A percentile compares a stretch with the other conserved stretches of the same genome.
These are phyloP conservation scores for Cololabis saira DNA, from an alignment of 2,113 vertebrate species.

Conservation along the genomic window DNA sequence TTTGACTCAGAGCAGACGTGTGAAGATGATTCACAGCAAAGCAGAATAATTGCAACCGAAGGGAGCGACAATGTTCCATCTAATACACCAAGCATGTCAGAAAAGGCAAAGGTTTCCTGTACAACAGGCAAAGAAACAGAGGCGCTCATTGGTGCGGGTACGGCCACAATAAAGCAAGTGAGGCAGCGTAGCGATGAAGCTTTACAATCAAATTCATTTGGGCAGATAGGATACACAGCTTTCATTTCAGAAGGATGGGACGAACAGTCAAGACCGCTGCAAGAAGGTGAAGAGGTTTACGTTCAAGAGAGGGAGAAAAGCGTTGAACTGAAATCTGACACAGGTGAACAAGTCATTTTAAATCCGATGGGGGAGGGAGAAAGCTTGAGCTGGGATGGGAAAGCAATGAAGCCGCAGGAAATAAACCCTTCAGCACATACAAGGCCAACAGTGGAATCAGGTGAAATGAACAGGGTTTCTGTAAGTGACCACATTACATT, in stretches of 20 bases:
- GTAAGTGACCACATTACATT: slow-evolving; percentile 10
- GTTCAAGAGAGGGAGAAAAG: slow-evolving; percentile 14
- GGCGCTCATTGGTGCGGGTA: slow-evolving; percentile 7
- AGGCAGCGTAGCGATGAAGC: neutral
- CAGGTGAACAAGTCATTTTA: slow-evolving; percentile 4
- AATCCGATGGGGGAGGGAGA: slow-evolving; percentile 20
- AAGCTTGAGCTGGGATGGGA: slow-evolving; percentile 6
- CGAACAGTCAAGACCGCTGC: slow-evolving; percentile 6
- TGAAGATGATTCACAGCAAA: slow-evolving; percentile 13
- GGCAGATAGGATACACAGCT: neutral
- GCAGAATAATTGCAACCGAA: slow-evolving; percentile 4
- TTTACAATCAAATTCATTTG: neutral
- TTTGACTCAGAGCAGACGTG: slow-evolving; percentile 15
- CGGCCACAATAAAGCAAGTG: neutral
- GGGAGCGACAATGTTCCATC: neutral
- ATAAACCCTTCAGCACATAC: slow-evolving; percentile 11
- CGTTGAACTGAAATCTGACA: neutral
- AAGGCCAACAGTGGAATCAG: slow-evolving; percentile 5
- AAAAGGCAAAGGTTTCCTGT: slow-evolving; percentile 2
- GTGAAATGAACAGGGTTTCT: slow-evolving; percentile 2
- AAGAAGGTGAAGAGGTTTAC: neutral
- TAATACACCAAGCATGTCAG: neutral
- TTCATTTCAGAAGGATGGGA: neutral
- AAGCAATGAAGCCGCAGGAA: slow-evolving; percentile 19
- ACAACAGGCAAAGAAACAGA: slow-evolving; percentile 15